Evolutionary conservation across 2,113 vertebrate species (phyloP).

Genomic region (Fulica atra): DNA sequence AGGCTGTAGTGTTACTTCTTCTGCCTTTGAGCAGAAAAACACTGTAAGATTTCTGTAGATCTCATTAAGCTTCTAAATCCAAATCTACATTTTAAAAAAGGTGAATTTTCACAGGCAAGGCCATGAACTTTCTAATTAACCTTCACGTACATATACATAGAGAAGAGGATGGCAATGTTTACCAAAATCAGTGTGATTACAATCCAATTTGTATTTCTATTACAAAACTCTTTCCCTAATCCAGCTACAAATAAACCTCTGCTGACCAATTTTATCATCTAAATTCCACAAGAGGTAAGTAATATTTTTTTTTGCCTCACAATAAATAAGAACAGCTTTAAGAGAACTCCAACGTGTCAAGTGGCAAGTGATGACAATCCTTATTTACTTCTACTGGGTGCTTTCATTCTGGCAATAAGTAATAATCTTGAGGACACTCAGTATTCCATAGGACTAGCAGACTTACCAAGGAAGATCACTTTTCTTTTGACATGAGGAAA

Average conservation of each 20-base stretch:
- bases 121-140: conserved; percentile 34
- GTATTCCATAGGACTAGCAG: not conserved
- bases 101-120: not conserved
- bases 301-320: accelerated
- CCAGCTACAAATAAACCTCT: not conserved
- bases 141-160: not conserved
- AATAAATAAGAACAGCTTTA: not conserved
- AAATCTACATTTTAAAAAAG: not conserved
- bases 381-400: not conserved
- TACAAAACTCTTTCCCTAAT: not conserved
- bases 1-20: not conserved
- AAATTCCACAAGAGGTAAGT: not conserved
- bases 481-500: not conserved
- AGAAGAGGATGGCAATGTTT: not conserved
- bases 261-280: not conserved
- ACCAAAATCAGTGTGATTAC: not conserved
- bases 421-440: not conserved
- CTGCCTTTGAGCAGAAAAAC: not conserved
- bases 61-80: conserved; percentile 35
- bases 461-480: not conserved
- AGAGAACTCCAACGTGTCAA: not conserved
- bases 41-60: not conserved
- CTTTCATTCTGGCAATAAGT: not conserved
- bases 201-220: not conserved
- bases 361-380: not conserved